Evolutionary conservation across 2,113 vertebrate genomes (phyloP).

Genomic region (Pollachius pollachius): DNA sequence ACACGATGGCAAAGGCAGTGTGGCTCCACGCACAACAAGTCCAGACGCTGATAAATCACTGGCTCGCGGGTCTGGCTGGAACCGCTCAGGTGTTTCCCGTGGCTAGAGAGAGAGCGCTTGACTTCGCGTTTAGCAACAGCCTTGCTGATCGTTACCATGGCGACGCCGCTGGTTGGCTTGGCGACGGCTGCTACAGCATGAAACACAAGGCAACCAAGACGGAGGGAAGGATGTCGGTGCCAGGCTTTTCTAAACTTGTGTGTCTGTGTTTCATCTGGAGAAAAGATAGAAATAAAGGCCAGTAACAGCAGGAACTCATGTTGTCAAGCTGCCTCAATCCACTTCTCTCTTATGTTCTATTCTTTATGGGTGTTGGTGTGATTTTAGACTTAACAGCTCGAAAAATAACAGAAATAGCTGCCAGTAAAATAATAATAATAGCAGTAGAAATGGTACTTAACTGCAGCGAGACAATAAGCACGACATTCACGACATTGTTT

Average conservation of each 20-base stretch:
- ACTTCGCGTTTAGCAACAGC: constrained; percentile 10
- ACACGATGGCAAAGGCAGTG: constrained; percentile 7
- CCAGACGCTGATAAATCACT: constrained; percentile 36
- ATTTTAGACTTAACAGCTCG: no score
- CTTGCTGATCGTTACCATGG: constrained; percentile 6
- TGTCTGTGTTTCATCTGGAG: no score
- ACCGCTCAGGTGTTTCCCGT: constrained; percentile 44
- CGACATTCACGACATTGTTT: no score
- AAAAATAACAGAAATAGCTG: not conserved
- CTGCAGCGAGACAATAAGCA: no score
- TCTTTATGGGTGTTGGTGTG: no score
- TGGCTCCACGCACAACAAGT: constrained; percentile 11
- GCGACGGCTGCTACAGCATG: no score
- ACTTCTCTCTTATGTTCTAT: no score
- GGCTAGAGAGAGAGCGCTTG: not conserved
- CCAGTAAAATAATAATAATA: not conserved
- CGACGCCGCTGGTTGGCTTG: constrained; percentile 2
- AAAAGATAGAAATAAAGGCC: no score
- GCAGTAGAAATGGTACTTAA: no score
- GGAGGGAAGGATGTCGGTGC: no score
- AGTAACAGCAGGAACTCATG: constrained; percentile 10
- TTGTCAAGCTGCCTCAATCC: no score
- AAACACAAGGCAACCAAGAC: not conserved
- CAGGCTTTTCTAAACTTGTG: constrained; percentile 25
- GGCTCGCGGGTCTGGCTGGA: constrained; percentile 4